Base-by-base conservation (phyloP, 2,888 invertebrate species). In the Leptodirus hochenwartii region DNA sequence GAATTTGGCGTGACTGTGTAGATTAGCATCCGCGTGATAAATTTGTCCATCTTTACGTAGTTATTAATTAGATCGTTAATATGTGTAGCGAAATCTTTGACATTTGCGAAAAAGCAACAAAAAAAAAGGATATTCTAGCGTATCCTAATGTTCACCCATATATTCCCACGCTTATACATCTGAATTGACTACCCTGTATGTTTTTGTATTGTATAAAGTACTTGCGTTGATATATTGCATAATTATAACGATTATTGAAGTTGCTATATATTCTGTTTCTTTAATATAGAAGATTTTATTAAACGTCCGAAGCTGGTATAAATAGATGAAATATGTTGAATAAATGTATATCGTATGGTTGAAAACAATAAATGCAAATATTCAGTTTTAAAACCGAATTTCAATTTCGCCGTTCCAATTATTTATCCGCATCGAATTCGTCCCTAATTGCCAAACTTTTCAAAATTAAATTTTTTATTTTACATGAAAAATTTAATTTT, bases 341-440 rank as follows among this genome's bases (percentile, higher is more conserved):
- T 46, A 50, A 49, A 47, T 51, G 51, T 51, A 47, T 46, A 48
- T 45, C 44, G 49, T 49, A 46, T 50, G 50, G 42, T 50, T 50
- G 49, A 44, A 42, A 46, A 43, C 44, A 49, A 48, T 47, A 49
- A 49, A 50, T 39, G 46, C 50, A 49, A 42, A 44, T 44, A 46
- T 47, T 50, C 46, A 50, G 48, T 50, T 50, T 47, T 47, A 30
- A 37, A 16, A 10, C 9, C n/a, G 17, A n/a, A 22, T 33, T 30
- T 33, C 25, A 26, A 27, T 34, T 25, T n/a, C n/a, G n/a, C n/a
- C n/a, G n/a, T n/a, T n/a, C n/a, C n/a, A n/a, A n/a, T n/a, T n/a
- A n/a, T n/a, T n/a, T n/a, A n/a, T n/a, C n/a, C n/a, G n/a, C n/a
- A n/a, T n/a, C n/a, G n/a, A n/a, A n/a, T n/a, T n/a, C n/a, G n/a